These are phyloP conservation scores for Acrocephalus arundinaceus DNA, from an alignment of 2,113 vertebrate species.

Conservation along the genomic window DNA sequence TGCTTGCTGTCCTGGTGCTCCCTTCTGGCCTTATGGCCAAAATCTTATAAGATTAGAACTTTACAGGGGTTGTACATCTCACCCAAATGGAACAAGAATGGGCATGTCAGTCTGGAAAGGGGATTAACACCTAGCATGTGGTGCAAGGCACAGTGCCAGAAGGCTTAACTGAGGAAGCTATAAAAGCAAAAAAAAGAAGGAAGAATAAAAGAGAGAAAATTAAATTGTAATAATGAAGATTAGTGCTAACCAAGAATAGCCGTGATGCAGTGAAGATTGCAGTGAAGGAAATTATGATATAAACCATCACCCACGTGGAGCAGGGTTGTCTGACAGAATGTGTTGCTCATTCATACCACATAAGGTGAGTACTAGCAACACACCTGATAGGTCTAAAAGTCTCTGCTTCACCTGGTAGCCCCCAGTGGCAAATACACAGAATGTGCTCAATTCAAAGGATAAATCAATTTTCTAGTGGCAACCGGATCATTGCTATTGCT, in stretches of 20 bases:
- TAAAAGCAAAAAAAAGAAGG: not conserved
- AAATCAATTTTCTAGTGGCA: not conserved
- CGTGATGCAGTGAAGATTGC: not conserved
- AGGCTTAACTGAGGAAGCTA: slow-evolving; percentile 10
- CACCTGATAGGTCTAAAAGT: not conserved
- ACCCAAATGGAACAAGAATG: slow-evolving; percentile 6
- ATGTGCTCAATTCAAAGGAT: not conserved
- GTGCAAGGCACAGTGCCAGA: not conserved
- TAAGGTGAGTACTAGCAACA: not conserved
- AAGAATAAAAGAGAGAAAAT: not conserved
- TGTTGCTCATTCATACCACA: not conserved
- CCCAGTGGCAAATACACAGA: not conserved
- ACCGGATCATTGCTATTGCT: not conserved
- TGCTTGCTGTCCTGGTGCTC: not conserved
- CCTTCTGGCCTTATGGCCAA: not conserved
- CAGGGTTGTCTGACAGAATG: not conserved
- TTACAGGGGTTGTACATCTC: not conserved
- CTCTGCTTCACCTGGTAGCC: not conserved
- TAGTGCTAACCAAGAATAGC: not conserved
- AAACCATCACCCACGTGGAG: not conserved
- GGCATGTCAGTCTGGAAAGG: not conserved
- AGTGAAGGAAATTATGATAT: not conserved
- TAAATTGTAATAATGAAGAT: slow-evolving; percentile 22
- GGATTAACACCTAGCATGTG: not conserved
- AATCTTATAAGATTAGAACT: not conserved